Evolutionary conservation across 2,888 invertebrate species (phyloP), one percentile per base, ranked within the genome.

Genomic region (Callimorpha dominula): DNA sequence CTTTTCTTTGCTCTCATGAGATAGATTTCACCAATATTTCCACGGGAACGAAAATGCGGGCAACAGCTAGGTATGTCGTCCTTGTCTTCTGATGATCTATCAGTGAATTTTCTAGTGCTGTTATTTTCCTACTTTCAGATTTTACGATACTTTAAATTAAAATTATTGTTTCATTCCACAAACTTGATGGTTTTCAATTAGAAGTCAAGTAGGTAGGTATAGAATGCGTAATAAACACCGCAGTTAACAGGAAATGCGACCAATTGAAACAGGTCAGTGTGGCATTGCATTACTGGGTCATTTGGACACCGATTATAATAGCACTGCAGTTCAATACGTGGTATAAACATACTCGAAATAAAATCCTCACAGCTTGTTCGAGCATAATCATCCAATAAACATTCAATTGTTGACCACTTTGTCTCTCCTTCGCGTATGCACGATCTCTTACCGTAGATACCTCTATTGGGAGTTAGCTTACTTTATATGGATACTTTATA

Each of bases 261-360:
- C 57, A 68, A 68, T 68, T 68, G 57, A 68, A 60, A 46, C 57
- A 60, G 68, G 68, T 68, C 68, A 68, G 20, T 57, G 31, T 68
- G 57, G 40, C 68, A 43, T 42, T 54, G 68, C 40, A 57, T 60
- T 54, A 60, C 43, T 57, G 68, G 68, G 68, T 68, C 57, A 68
- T 46, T 54, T 40, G 40, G 50, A 67, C 42, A 43, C 17, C 6
- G 65, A 49, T 65, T 31, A 49, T 31, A 65, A 15, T 31, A 49
- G 5, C n/a, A 65, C 0, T 31, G 31, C 31, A 49, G 9, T 50
- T 50, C 15, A 40, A 49, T 46, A 65, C 43, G 11, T 65, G 7
- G 11, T 65, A 46, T 65, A 31, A 31, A 49, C 31, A 50, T 50
- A 50, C 15, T 12, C 20, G 5, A 60, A 60, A 60, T 60, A 60